Evolutionary conservation across 1,140 invertebrate species (phyloP).

Genomic region (Drosophila ohnishii): DNA sequence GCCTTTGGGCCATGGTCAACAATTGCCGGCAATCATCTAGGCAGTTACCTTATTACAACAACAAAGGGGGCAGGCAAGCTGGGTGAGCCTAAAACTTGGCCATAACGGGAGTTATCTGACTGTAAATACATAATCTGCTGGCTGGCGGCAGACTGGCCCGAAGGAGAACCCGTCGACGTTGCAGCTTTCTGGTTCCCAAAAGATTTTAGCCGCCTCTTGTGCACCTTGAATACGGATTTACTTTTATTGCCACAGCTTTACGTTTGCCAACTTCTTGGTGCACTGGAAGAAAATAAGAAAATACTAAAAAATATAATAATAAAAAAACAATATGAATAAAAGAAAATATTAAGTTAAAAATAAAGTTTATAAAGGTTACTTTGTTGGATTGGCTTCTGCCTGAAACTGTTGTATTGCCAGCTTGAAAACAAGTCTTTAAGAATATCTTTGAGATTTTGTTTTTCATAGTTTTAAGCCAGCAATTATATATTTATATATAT

Average conservation of each 20-base stretch:
- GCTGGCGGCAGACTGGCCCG: background rate
- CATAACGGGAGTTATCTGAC: constrained; percentile 77
- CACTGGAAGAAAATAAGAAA: background rate
- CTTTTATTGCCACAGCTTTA: constrained; percentile 70
- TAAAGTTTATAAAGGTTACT: background rate
- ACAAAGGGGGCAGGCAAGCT: constrained; percentile 21
- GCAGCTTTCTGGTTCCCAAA: constrained; percentile 56
- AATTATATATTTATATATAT: no score
- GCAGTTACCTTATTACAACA: constrained; percentile 76
- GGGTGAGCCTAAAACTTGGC: constrained; percentile 55
- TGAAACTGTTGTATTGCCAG: background rate
- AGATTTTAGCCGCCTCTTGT: constrained; percentile 48
- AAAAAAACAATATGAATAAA: no score
- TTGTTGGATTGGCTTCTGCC: background rate
- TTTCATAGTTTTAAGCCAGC: no score
- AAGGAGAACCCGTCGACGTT: constrained; percentile 35
- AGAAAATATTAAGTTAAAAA: no score
- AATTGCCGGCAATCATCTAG: constrained; percentile 79
- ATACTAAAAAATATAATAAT: background rate
- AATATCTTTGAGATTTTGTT: no score
- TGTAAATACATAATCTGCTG: constrained; percentile 77
- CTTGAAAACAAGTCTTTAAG: no score
- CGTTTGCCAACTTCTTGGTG: constrained; percentile 4
- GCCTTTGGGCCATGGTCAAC: constrained; percentile 60
- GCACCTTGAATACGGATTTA: constrained; percentile 77